A percentile compares a stretch with the other conserved stretches of the same genome.
phyloP scores from a whole-genome alignment of 2,797 vertebrate species.

The Girardinus metallicus region DNA sequence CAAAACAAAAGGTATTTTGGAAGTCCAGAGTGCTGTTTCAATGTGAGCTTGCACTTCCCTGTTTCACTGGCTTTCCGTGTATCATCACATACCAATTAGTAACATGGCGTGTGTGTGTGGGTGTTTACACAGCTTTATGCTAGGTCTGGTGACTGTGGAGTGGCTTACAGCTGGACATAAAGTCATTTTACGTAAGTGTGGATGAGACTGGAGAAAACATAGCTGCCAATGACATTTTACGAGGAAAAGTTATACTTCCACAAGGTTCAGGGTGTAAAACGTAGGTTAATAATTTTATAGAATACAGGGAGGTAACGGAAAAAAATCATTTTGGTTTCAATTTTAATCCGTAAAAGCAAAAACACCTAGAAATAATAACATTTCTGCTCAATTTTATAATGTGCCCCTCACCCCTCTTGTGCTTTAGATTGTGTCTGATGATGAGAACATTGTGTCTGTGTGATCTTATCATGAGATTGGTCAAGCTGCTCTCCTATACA shows the following conservation, averaged over 20 bases:
- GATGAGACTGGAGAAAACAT: not conserved
- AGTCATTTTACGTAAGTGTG: slow-evolving; percentile 3
- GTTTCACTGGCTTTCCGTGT: slow-evolving; percentile 27
- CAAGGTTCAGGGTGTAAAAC: slow-evolving; percentile 9
- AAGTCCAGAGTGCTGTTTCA: slow-evolving; percentile 17
- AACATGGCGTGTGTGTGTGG: slow-evolving; percentile 25
- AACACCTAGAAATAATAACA: not conserved
- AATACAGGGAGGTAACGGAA: not conserved
- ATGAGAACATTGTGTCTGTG: too few species aligned
- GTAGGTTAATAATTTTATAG: not conserved
- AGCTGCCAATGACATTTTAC: slow-evolving; percentile 6
- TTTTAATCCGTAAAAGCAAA: not conserved
- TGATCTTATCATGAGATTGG: too few species aligned
- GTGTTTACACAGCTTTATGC: slow-evolving; percentile 45
- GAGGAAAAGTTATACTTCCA: not conserved
- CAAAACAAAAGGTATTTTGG: not conserved
- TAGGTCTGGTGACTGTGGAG: slow-evolving; percentile 13
- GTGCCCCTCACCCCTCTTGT: too few species aligned
- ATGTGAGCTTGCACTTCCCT: slow-evolving; percentile 39
- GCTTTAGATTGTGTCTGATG: too few species aligned
- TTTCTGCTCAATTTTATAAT: too few species aligned
- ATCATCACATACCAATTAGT: slow-evolving; percentile 59
- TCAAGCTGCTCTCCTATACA: too few species aligned
- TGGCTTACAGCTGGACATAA: slow-evolving; percentile 4
- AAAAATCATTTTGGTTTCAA: not conserved